phyloP scores from a whole-genome alignment of 2,797 vertebrate genomes.

The Phoxinus dragarum region DNA sequence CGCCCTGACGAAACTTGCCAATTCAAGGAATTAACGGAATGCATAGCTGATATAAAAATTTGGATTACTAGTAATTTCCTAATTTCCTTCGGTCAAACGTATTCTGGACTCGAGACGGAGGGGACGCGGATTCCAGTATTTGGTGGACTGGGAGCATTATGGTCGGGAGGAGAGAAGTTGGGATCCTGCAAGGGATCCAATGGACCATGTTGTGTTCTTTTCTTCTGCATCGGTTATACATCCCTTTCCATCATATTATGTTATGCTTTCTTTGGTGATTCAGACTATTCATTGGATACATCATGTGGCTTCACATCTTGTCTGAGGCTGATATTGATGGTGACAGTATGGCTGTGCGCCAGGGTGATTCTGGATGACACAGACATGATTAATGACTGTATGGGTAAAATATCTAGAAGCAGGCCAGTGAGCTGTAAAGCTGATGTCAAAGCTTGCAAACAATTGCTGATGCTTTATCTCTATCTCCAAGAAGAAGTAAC shows the following conservation, averaged over 20 bases:
- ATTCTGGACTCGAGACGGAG: too few species aligned
- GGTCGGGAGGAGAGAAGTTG: too few species aligned
- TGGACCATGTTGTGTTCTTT: background rate
- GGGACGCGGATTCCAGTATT: too few species aligned
- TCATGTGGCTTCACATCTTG: background rate
- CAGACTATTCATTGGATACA: background rate
- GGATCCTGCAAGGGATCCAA: too few species aligned
- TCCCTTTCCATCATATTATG: background rate
- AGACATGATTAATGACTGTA: conserved; percentile 24
- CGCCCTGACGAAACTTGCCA: too few species aligned
- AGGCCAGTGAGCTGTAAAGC: background rate
- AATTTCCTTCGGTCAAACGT: too few species aligned
- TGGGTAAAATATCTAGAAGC: conserved; percentile 1
- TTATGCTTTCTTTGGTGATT: background rate
- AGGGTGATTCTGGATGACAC: conserved; percentile 12
- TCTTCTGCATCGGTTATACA: background rate
- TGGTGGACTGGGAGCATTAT: too few species aligned
- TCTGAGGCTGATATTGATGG: conserved; percentile 9
- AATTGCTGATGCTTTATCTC: background rate
- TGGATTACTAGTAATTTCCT: too few species aligned
- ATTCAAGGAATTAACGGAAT: too few species aligned
- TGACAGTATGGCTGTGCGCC: conserved; percentile 9
- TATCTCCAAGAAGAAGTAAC: background rate
- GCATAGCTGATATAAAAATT: too few species aligned
- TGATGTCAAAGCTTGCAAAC: conserved; percentile 16